phyloP scores from a whole-genome alignment of 2,888 invertebrate genomes.

The Trachelus tabidus region DNA sequence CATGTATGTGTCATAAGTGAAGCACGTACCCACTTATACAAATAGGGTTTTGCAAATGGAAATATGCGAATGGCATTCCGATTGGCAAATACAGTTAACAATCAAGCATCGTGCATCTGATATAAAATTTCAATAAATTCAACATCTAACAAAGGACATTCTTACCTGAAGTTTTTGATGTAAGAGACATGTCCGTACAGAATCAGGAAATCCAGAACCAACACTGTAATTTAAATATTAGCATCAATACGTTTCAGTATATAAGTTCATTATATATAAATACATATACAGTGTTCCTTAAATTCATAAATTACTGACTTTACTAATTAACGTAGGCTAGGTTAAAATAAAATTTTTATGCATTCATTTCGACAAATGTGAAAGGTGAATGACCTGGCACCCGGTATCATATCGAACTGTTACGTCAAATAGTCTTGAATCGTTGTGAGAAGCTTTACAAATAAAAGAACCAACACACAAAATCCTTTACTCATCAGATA shows the following conservation, averaged over 20 bases:
- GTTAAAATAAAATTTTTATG: not conserved
- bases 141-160: not conserved
- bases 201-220: conserved; percentile 85
- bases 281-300: not conserved
- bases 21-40: not conserved
- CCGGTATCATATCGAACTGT: not conserved
- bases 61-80: not conserved
- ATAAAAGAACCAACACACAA: not conserved
- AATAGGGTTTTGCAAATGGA: not conserved
- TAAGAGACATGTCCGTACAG: conserved; percentile 84
- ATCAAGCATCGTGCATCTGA: not conserved
- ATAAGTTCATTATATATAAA: not conserved
- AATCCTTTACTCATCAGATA: not conserved
- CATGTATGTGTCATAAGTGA: not conserved
- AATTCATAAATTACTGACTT: not conserved
- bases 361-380: not conserved
- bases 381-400: not conserved
- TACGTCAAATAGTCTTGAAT: not conserved
- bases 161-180: conserved; percentile 92
- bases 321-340: not conserved
- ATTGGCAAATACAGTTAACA: not conserved
- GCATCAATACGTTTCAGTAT: not conserved
- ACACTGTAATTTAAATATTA: conserved; percentile 70
- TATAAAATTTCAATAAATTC: not conserved
- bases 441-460: not conserved